phyloP scores from a whole-genome alignment of 2,797 vertebrate genomes.

The Selene dorsalis region DNA sequence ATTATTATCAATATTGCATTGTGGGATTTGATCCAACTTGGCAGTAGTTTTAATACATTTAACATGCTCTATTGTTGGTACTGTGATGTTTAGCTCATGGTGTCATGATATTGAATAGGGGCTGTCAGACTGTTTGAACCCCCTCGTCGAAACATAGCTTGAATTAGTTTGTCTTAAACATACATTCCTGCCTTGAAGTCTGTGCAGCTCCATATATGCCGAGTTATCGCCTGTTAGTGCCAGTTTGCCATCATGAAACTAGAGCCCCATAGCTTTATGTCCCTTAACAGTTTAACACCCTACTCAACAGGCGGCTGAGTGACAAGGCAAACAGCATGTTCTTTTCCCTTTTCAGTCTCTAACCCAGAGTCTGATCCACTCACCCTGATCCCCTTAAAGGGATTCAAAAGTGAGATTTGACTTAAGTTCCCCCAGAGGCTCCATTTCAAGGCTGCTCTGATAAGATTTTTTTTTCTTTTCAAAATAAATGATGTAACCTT shows the following conservation, averaged over 20 bases:
- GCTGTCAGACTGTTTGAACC: neutral
- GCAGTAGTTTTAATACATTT: no score
- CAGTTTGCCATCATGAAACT: slow-evolving; percentile 11
- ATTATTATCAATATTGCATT: no score
- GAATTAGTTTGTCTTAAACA: neutral
- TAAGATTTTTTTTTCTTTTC: neutral
- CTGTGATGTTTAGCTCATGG: neutral
- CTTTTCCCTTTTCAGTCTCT: slow-evolving; percentile 30
- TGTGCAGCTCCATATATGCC: neutral
- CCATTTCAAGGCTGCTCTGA: slow-evolving; percentile 24
- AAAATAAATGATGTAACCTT: slow-evolving; percentile 37
- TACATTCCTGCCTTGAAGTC: no score
- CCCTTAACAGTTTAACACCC: slow-evolving; percentile 17
- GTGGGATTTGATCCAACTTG: no score
- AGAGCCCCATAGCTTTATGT: slow-evolving; percentile 6
- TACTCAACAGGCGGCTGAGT: slow-evolving; percentile 24
- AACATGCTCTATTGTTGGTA: neutral
- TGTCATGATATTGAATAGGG: neutral
- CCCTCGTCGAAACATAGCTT: neutral
- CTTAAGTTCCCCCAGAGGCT: slow-evolving; percentile 40
- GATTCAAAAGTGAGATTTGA: slow-evolving; percentile 56
- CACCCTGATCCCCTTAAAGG: slow-evolving; percentile 45
- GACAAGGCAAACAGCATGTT: slow-evolving; percentile 14
- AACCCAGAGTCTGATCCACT: slow-evolving; percentile 43
- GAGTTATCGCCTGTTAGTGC: neutral